phyloP scores from a whole-genome alignment of 2,888 invertebrate species.

The Cecidostiba fungosa region DNA sequence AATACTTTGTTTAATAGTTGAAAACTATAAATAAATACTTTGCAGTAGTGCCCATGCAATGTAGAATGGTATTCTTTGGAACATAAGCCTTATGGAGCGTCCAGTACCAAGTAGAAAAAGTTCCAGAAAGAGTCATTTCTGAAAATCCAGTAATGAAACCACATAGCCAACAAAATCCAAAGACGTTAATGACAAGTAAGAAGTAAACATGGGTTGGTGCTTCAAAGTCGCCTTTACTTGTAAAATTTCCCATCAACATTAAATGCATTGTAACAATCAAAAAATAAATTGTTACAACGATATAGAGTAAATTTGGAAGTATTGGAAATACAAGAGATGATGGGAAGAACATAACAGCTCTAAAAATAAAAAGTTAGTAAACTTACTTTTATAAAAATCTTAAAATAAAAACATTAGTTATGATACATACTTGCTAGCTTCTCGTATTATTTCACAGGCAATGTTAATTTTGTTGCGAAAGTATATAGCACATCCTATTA shows the following conservation, averaged over 20 bases:
- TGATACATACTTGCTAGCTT: constrained; percentile 90
- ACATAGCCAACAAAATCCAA: constrained; percentile 93
- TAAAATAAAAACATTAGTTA: neutral
- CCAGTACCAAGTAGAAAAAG: constrained; percentile 90
- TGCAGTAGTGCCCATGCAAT: constrained; percentile 86
- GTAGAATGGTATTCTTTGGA: constrained; percentile 88
- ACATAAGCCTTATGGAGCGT: constrained; percentile 91
- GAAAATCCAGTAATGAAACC: constrained; percentile 94
- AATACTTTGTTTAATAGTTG: neutral
- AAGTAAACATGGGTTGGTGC: constrained; percentile 79
- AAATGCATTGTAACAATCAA: constrained; percentile 84
- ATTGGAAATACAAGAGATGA: constrained; percentile 94
- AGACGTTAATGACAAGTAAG: constrained; percentile 85
- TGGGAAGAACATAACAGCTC: constrained; percentile 92
- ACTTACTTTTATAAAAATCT: neutral
- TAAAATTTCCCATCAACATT: constrained; percentile 75
- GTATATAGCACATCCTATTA: constrained; percentile 89
- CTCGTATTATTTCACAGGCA: constrained; percentile 95
- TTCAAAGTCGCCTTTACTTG: constrained; percentile 58
- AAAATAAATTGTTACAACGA: constrained; percentile 87
- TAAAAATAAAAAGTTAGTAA: constrained; percentile 80
- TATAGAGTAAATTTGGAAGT: constrained; percentile 92
- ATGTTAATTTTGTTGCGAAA: constrained; percentile 91
- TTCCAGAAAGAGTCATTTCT: constrained; percentile 94
- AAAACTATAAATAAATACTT: constrained; percentile 81